Conservation (phyloP, 2,797 vertebrate species). For the Pangasius krempfi region DNA sequence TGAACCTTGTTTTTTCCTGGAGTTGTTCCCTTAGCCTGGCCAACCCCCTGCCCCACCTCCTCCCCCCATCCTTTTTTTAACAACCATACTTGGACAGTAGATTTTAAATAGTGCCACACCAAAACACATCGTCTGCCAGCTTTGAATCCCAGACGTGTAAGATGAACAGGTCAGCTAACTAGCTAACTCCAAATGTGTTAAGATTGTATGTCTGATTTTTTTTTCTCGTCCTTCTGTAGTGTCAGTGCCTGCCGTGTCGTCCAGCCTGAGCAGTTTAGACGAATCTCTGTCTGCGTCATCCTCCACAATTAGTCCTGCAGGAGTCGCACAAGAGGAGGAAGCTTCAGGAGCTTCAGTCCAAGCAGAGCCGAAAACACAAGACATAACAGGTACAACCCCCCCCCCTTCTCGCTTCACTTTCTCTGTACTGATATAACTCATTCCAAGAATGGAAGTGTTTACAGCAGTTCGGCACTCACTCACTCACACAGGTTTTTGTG, state of each 20-base stretch:
- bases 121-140: background rate
- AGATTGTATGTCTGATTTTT: background rate
- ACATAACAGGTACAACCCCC: conserved; percentile 72
- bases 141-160: background rate
- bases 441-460: conserved; percentile 5
- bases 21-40: background rate
- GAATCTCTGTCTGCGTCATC: conserved; percentile 77
- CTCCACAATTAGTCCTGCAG: background rate
- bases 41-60: too few species aligned
- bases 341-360: conserved; percentile 55
- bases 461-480: background rate
- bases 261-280: conserved; percentile 77
- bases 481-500: background rate
- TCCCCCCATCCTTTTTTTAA: background rate
- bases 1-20: background rate
- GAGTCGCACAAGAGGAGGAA: background rate
- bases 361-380: conserved; percentile 76
- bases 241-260: conserved; percentile 61
- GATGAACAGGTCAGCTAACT: background rate
- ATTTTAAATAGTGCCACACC: background rate
- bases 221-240: background rate
- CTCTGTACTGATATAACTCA: background rate
- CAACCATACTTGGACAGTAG: background rate
- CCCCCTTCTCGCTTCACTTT: background rate
- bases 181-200: background rate